Conservation (phyloP, 2,797 vertebrate species). For the Siniperca undulata region DNA sequence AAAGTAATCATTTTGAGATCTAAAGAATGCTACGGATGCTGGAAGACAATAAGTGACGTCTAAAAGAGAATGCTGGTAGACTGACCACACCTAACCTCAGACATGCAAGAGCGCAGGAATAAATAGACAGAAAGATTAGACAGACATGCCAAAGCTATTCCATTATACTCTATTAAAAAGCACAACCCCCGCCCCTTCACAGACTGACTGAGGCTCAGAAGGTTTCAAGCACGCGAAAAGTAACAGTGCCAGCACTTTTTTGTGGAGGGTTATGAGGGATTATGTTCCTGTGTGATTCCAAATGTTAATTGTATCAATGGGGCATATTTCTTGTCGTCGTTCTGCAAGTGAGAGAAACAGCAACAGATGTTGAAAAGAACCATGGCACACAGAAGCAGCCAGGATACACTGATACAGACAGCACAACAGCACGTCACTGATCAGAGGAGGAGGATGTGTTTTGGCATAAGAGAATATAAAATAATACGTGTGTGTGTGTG, state of each 20-base stretch:
- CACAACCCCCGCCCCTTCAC: background rate
- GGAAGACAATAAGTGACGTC: background rate
- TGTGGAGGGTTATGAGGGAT: background rate
- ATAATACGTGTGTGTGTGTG: background rate
- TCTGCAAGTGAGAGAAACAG: slow-evolving; percentile 31
- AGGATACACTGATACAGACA: slow-evolving; percentile 31
- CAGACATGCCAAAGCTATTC: background rate
- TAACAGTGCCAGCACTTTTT: slow-evolving; percentile 9
- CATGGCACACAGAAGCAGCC: slow-evolving; percentile 25
- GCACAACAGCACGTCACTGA: background rate
- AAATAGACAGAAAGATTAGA: background rate
- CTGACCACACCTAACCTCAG: background rate
- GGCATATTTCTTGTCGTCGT: slow-evolving; percentile 19
- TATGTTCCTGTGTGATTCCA: slow-evolving; percentile 17
- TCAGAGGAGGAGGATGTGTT: background rate
- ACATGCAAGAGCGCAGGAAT: background rate
- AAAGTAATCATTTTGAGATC: slow-evolving; percentile 3
- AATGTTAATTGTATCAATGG: slow-evolving; percentile 54
- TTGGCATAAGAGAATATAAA: slow-evolving; percentile 4
- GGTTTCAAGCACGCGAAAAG: background rate
- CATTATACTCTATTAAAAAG: background rate
- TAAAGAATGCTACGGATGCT: background rate
- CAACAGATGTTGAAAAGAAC: slow-evolving; percentile 57
- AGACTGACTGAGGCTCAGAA: background rate
- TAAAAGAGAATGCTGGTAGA: background rate